Percentiles rank a stretch among this genome's conserved stretches.
Evolutionary conservation across 2,797 vertebrate species (phyloP).

Genomic region (Pseudocheirus occidentalis): DNA sequence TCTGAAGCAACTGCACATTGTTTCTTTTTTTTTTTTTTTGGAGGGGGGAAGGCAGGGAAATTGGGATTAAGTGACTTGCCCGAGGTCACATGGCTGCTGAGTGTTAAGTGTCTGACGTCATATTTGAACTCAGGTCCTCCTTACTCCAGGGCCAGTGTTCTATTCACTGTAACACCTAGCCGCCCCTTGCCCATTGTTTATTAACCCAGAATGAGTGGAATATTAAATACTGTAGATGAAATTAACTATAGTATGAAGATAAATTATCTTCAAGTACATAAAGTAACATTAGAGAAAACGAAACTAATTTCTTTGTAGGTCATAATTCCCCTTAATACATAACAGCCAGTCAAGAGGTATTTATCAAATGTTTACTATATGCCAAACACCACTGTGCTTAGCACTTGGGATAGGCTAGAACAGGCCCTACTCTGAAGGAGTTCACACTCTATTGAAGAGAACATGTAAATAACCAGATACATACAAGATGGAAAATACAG

Average conservation of each 20-base stretch:
- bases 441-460: not conserved
- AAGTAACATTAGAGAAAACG: slow-evolving; percentile 30
- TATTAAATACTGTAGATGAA: not conserved
- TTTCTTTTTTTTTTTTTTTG: too few relatives aligned
- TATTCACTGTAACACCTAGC: too few relatives aligned
- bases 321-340: slow-evolving; percentile 55
- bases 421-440: not conserved
- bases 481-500: not conserved
- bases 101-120: too few relatives aligned
- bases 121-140: too few relatives aligned
- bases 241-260: not conserved
- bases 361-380: not conserved
- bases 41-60: too few relatives aligned
- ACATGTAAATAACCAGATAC: not conserved
- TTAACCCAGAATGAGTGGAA: not conserved
- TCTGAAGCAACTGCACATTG: not conserved
- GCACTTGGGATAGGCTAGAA: not conserved
- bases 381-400: not conserved
- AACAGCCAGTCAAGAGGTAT: not conserved
- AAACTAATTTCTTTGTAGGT: slow-evolving; percentile 51
- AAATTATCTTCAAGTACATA: slow-evolving; percentile 36
- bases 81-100: too few relatives aligned
- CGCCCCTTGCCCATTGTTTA: not conserved
- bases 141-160: too few relatives aligned
- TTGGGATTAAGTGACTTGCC: too few relatives aligned